Evolutionary conservation across 2,797 vertebrate genomes (phyloP).

Genomic region (Rhynchotus rufescens): DNA sequence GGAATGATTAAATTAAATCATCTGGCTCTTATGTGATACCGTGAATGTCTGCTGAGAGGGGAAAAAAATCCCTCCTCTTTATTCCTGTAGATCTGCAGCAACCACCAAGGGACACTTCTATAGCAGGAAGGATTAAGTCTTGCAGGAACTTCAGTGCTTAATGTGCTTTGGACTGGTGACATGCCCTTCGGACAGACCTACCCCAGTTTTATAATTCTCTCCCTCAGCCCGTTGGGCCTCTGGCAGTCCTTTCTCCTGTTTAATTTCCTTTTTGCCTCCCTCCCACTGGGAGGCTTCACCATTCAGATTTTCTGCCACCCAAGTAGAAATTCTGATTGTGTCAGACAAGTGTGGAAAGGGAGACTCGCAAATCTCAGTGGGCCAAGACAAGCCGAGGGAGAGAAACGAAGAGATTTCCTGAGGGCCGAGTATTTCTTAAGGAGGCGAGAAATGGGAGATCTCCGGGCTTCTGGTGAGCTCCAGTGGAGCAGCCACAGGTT

Average conservation of each 20-base stretch:
- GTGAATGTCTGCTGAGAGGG: slow-evolving; percentile 51
- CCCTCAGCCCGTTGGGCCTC: slow-evolving; percentile 52
- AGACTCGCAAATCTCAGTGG: neutral
- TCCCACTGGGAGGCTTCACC: slow-evolving; percentile 56
- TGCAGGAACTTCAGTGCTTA: slow-evolving; percentile 54
- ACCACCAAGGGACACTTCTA: slow-evolving; percentile 43
- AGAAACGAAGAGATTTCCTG: neutral
- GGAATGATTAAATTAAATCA: slow-evolving; percentile 70
- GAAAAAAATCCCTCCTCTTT: neutral
- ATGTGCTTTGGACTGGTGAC: slow-evolving; percentile 68
- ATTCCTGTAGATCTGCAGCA: slow-evolving; percentile 49
- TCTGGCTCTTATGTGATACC: slow-evolving; percentile 61
- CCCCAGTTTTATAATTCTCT: slow-evolving; percentile 63
- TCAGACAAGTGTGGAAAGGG: slow-evolving; percentile 55
- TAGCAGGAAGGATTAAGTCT: slow-evolving; percentile 64
- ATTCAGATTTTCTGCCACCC: slow-evolving; percentile 67
- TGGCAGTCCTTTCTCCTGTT: slow-evolving; percentile 56
- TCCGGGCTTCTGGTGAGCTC: neutral
- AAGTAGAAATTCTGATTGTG: slow-evolving; percentile 64
- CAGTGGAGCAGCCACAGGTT: neutral
- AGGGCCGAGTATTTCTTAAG: slow-evolving; percentile 6
- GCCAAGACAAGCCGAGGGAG: neutral
- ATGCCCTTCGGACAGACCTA: slow-evolving; percentile 71
- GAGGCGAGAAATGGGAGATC: neutral
- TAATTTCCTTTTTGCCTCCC: slow-evolving; percentile 66